Evolutionary conservation across 2,888 invertebrate species (phyloP), one percentile per base, ranked within the genome.

Genomic region (Carabus problematicus): DNA sequence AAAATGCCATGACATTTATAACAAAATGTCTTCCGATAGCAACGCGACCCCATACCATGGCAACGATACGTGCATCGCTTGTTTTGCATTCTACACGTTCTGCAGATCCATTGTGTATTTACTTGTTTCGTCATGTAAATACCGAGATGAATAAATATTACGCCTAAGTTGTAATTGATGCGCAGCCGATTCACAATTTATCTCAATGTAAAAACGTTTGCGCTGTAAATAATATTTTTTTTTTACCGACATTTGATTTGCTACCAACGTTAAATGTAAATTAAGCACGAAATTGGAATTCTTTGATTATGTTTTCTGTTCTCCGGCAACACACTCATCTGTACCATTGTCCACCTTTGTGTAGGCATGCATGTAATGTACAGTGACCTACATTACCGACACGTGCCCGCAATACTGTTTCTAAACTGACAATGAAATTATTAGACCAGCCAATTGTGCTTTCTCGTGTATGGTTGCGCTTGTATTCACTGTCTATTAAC

Each of bases 1-100:
- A 16, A 61, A 61, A 61, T 61, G 61, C 49, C 61, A 61, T 61
- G 61, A 61, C 61, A 61, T 61, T 61, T 61, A 47, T 29, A 39
- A 39, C 39, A 45, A 61, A 61, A 61, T 61, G 61, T 61, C 61
- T 61, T 45, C 60, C 60, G 61, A 8, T 60, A n/a, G 19, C 39
- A 29, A 47, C 60, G 12, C 42, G 43, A 29, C 29, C 29, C 29
- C 29, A 29, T 29, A 29, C 29, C 29, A 29, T 14, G 45, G 14
- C 45, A 45, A 45, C 9, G 9, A 42, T 8, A 8, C 29, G 29
- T 29, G 29, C 29, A 29, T 29, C 29, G 6, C 29, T 29, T 29
- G 29, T 29, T 29, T 29, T 29, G 29, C 29, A 29, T 29, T 29
- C 29, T 6, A n/a, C n/a, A n/a, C n/a, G n/a, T n/a, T n/a, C n/a